These are phyloP conservation scores for Zeuzera pyrina DNA, from an alignment of 2,888 invertebrate genomes.

Conservation along the genomic window DNA sequence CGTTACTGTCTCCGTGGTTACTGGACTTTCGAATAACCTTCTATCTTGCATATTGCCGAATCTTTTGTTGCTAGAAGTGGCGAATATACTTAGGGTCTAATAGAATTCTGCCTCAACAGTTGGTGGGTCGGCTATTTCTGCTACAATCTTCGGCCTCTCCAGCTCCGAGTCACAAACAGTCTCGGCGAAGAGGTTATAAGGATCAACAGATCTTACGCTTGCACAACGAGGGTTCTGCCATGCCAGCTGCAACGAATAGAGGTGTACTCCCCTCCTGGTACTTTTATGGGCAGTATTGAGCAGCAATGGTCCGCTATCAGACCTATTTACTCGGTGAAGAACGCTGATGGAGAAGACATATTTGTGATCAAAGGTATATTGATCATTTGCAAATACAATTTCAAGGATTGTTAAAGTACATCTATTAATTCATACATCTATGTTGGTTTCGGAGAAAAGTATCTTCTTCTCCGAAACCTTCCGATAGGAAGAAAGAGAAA, in stretches of 20 bases:
- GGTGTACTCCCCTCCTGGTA: slow-evolving; percentile 80
- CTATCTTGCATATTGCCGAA: too few relatives aligned
- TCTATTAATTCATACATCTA: too few relatives aligned
- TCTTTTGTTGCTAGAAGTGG: too few relatives aligned
- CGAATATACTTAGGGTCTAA: too few relatives aligned
- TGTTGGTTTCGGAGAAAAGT: too few relatives aligned
- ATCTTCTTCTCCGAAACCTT: too few relatives aligned
- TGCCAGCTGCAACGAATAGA: slow-evolving; percentile 84
- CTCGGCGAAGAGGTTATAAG: slow-evolving; percentile 76
- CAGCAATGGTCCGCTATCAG: slow-evolving; percentile 81
- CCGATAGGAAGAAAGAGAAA: too few relatives aligned
- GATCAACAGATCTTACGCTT: slow-evolving; percentile 83
- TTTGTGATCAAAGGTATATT: too few relatives aligned
- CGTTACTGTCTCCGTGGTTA: too few relatives aligned
- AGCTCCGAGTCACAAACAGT: slow-evolving; percentile 37
- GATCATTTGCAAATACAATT: too few relatives aligned
- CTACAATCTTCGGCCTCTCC: slow-evolving; percentile 48
- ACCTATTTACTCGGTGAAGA: slow-evolving; percentile 80
- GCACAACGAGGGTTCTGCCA: slow-evolving; percentile 84
- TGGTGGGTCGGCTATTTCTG: slow-evolving; percentile 60
- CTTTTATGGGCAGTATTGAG: slow-evolving; percentile 77
- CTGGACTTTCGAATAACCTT: background rate
- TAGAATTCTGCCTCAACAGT: too few relatives aligned
- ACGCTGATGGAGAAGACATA: slow-evolving; percentile 79
- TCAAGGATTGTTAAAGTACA: too few relatives aligned